Conservation (phyloP, 2,113 vertebrate species). For the Holacanthus passer region DNA sequence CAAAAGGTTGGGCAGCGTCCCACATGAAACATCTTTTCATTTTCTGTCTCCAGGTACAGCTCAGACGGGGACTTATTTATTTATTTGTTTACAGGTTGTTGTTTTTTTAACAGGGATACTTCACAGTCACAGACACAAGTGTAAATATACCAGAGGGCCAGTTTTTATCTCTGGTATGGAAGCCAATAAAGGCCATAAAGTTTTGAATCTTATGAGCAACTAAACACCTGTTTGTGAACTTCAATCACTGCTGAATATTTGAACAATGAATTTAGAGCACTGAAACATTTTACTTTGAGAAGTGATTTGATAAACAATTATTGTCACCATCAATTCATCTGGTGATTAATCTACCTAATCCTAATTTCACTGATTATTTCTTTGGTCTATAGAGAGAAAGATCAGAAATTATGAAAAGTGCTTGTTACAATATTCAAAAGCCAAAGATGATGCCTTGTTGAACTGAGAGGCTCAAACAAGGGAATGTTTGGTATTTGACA, state of each 20-base stretch:
- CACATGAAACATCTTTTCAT: conserved; percentile 38
- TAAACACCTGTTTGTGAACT: neutral
- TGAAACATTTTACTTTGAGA: neutral
- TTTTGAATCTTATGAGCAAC: neutral
- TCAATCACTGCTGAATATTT: neutral
- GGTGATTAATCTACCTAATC: neutral
- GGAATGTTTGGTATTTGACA: neutral
- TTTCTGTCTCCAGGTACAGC: conserved; percentile 33
- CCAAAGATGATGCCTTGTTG: neutral
- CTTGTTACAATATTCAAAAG: too few species aligned
- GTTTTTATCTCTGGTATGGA: neutral
- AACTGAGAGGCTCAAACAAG: neutral
- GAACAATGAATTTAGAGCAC: neutral
- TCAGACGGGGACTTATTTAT: conserved; percentile 10
- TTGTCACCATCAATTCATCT: neutral
- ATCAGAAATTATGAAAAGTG: too few species aligned
- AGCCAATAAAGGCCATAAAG: neutral
- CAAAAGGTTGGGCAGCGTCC: conserved; percentile 33
- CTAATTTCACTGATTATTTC: neutral
- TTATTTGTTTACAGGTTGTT: conserved; percentile 11
- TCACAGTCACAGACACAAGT: neutral
- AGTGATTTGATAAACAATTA: too few species aligned
- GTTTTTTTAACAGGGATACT: neutral
- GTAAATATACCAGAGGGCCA: neutral
- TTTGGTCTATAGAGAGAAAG: neutral